Conservation (phyloP, 1,140 invertebrate species). For the Drosophila ironensis region DNA sequence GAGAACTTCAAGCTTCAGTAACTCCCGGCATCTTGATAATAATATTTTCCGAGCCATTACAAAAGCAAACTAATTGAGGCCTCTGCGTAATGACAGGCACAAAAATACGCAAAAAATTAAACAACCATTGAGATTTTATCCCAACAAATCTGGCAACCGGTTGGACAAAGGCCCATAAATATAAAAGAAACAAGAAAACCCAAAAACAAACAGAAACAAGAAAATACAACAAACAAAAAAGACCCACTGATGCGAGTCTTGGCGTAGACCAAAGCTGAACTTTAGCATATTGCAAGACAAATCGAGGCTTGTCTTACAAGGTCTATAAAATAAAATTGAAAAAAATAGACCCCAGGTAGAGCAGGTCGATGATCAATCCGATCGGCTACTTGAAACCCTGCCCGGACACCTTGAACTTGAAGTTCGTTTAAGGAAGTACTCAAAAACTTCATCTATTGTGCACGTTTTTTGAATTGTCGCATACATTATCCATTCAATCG, state of each 20-base stretch:
- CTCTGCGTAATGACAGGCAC: slow-evolving; percentile 14
- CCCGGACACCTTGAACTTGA: slow-evolving; percentile 32
- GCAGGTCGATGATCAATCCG: slow-evolving; percentile 15
- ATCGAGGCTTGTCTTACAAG: slow-evolving; percentile 49
- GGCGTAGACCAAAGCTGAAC: slow-evolving; percentile 51
- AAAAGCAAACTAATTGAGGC: slow-evolving; percentile 51
- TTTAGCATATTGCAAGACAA: slow-evolving; percentile 68
- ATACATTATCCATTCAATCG: not conserved
- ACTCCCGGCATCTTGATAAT: slow-evolving; percentile 9
- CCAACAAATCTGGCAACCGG: slow-evolving; percentile 60
- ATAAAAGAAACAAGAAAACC: slow-evolving; percentile 7
- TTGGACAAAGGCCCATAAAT: slow-evolving; percentile 46
- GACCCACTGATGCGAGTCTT: slow-evolving; percentile 16
- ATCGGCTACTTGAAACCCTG: not conserved
- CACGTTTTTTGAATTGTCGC: slow-evolving; percentile 27
- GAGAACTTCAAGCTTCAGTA: slow-evolving; percentile 50
- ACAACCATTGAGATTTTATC: slow-evolving; percentile 45
- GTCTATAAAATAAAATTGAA: slow-evolving; percentile 26
- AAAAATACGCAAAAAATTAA: slow-evolving; percentile 22
- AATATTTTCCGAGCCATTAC: slow-evolving; percentile 45
- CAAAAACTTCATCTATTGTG: not conserved
- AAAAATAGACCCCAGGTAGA: not conserved
- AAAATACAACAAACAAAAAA: slow-evolving; percentile 5
- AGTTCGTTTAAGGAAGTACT: slow-evolving; percentile 25
- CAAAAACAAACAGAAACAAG: slow-evolving; percentile 19